Conservation (phyloP, 53 echinoderm and acorn worm genomes). For the Luidia sarsii region DNA sequence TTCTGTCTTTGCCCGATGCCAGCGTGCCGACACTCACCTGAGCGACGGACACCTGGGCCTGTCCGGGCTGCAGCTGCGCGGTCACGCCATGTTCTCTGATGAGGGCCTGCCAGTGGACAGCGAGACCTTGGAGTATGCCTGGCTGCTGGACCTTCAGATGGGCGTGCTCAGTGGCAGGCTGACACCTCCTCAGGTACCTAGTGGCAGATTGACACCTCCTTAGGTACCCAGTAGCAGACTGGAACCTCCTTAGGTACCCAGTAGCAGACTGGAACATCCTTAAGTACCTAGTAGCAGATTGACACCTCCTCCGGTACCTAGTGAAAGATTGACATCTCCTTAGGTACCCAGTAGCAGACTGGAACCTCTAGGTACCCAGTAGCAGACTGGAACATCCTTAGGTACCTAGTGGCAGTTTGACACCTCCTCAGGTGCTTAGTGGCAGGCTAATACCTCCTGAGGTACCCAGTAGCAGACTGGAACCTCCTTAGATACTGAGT, state of each 20-base stretch:
- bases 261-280: constrained; percentile 81
- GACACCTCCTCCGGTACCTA: too few relatives aligned
- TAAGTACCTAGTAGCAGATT: constrained; percentile 60
- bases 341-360: constrained; percentile 84
- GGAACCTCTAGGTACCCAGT: constrained; percentile 74
- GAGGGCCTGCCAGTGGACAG: constrained; percentile 81
- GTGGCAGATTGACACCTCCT: neutral
- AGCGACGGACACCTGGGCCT: constrained; percentile 80
- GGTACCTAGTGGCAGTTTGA: too few relatives aligned
- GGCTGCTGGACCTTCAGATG: constrained; percentile 95
- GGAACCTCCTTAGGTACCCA: too few relatives aligned
- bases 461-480: constrained; percentile 34
- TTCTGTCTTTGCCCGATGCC: constrained; percentile 23
- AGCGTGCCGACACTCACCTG: constrained; percentile 69
- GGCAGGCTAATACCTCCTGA: constrained; percentile 88
- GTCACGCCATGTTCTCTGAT: constrained; percentile 95
- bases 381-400: neutral
- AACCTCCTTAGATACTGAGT: too few relatives aligned
- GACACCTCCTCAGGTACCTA: constrained; percentile 81
- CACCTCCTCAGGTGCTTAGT: too few relatives aligned
- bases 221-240: too few relatives aligned
- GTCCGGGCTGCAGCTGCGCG: constrained; percentile 90
- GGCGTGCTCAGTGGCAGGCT: constrained; percentile 88
- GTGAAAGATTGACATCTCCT: too few relatives aligned
- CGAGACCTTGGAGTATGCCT: constrained; percentile 88